Conservation (phyloP, 2,888 invertebrate species). For the Cephus rjabovi region DNA sequence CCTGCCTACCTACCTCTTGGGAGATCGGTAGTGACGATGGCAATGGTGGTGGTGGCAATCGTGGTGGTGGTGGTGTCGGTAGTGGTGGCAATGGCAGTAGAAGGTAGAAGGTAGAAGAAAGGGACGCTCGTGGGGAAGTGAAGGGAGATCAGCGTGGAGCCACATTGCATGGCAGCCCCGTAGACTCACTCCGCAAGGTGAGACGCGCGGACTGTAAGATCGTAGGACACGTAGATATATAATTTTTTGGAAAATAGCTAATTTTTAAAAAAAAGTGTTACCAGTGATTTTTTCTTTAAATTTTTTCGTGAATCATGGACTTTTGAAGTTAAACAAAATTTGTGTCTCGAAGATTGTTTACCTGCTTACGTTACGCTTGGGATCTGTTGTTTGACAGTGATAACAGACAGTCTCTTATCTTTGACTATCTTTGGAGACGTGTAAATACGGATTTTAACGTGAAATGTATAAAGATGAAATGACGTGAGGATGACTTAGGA, state of each 20-base stretch:
- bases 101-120: constrained; percentile 7
- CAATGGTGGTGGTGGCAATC: neutral
- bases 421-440: constrained; percentile 32
- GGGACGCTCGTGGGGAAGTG: constrained; percentile 21
- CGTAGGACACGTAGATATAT: neutral
- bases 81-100: neutral
- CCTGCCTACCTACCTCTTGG: neutral
- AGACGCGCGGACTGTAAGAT: constrained; percentile 59
- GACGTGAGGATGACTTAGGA: neutral
- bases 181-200: constrained; percentile 66
- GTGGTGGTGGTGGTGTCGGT: neutral
- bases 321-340: neutral
- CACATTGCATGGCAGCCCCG: constrained; percentile 61
- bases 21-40: constrained; percentile 1
- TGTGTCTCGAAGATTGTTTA: neutral
- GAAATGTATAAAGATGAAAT: neutral
- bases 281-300: neutral
- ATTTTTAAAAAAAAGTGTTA: neutral
- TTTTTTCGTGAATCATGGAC: neutral
- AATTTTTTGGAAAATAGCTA: neutral
- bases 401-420: constrained; percentile 32
- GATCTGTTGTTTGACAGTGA: constrained; percentile 37
- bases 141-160: constrained; percentile 60
- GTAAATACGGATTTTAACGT: constrained; percentile 24
- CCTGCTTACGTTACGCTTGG: neutral